A percentile compares a stretch with the other conserved stretches of the same genome.
These are phyloP conservation scores for Hermaeophaga mercurialis DNA, from an alignment of 2,888 invertebrate genomes.

Conservation along the genomic window DNA sequence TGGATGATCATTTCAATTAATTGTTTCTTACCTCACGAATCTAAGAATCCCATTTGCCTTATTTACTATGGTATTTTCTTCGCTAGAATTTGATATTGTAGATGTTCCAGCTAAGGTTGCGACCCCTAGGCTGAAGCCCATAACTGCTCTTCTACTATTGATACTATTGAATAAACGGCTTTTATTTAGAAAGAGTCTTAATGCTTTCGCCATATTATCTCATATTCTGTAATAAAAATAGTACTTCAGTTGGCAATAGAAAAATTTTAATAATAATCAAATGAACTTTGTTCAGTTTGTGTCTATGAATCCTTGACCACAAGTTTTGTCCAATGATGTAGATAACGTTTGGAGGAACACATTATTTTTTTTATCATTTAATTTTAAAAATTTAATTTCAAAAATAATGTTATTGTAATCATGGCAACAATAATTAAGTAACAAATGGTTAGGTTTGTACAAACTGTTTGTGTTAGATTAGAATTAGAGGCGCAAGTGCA, in stretches of 20 bases:
- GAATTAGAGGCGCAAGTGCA: constrained; percentile 22
- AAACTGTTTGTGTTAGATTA: constrained; percentile 8
- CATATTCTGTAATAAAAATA: constrained; percentile 11
- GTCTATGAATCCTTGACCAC: not conserved
- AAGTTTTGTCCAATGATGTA: too few species aligned
- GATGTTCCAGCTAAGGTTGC: constrained; percentile 1
- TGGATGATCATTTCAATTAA: too few species aligned
- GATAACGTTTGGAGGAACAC: too few species aligned
- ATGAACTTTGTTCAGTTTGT: not conserved
- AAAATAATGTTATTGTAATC: too few species aligned
- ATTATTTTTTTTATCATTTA: too few species aligned
- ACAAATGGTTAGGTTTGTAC: constrained; percentile 3
- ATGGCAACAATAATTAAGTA: not conserved
- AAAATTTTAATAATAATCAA: not conserved
- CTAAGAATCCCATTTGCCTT: constrained; percentile 34
- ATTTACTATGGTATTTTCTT: constrained; percentile 31
- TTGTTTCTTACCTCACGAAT: constrained; percentile 39
- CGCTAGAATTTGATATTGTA: not conserved
- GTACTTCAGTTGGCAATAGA: not conserved
- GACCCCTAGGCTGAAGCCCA: constrained; percentile 5
- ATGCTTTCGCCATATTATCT: constrained; percentile 14
- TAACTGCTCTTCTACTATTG: constrained; percentile 2
- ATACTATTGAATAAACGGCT: not conserved
- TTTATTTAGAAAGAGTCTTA: not conserved
- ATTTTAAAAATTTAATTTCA: too few species aligned